Conservation (phyloP, 2,113 vertebrate species). For the Caretta caretta region DNA sequence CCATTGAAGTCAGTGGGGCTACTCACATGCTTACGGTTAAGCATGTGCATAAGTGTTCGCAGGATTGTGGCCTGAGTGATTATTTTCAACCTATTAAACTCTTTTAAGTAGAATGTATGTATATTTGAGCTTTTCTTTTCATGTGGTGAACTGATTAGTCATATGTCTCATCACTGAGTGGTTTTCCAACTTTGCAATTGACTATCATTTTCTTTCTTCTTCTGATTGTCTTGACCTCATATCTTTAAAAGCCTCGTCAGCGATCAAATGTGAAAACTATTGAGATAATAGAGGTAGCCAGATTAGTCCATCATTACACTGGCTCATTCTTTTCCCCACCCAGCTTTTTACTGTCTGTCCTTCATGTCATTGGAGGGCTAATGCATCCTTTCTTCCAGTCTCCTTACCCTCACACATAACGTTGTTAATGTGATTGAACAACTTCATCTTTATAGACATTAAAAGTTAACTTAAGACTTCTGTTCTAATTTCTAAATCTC, state of each 20-base stretch:
- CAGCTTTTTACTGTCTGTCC: background rate
- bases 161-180: background rate
- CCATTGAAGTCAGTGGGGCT: background rate
- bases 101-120: background rate
- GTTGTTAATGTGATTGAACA: background rate
- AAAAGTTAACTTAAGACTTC: background rate
- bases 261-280: background rate
- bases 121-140: background rate
- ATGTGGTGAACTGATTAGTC: background rate
- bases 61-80: background rate
- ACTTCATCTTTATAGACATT: background rate
- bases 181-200: background rate
- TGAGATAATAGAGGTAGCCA: background rate
- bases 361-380: background rate
- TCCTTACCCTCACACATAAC: background rate
- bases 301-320: accelerated
- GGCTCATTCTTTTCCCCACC: background rate
- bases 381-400: background rate
- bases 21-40: background rate
- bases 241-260: constrained; percentile 5
- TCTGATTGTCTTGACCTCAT: background rate
- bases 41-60: background rate
- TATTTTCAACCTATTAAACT: background rate
- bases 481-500: background rate
- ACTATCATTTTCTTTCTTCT: background rate